Percentiles rank a stretch among this genome's conserved stretches.
Evolutionary conservation across 2,888 invertebrate species (phyloP).

Genomic region (Sarcophaga subvicina): DNA sequence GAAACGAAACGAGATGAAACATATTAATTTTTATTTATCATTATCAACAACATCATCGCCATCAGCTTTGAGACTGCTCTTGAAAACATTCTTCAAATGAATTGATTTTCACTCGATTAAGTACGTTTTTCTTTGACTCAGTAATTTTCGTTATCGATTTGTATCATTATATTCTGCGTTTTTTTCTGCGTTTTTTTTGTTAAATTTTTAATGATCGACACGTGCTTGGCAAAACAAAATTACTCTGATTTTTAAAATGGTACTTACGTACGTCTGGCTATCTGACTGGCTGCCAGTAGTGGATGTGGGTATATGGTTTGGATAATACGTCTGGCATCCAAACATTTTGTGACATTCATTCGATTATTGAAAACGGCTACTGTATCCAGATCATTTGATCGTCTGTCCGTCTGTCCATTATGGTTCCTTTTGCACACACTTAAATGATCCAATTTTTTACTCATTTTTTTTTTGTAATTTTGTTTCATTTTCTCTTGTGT

Average conservation of each 20-base stretch:
- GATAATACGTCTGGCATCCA: conserved; percentile 38
- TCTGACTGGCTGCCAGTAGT: background rate
- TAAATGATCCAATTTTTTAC: conserved; percentile 59
- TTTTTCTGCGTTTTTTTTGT: conserved; percentile 17
- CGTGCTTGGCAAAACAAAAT: conserved; percentile 68
- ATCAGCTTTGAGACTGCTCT: background rate
- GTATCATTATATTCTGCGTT: conserved; percentile 10
- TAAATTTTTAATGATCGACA: conserved; percentile 63
- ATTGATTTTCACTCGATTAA: conserved; percentile 65
- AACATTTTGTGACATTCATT: conserved; percentile 50
- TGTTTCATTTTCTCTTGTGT: conserved; percentile 27
- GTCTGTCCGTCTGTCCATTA: background rate
- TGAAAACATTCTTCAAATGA: conserved; percentile 51
- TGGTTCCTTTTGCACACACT: conserved; percentile 30
- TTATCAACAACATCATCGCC: background rate
- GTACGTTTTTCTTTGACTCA: background rate
- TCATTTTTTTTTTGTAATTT: background rate
- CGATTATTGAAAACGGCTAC: conserved; percentile 49
- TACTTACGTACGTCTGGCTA: background rate
- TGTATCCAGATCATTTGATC: background rate
- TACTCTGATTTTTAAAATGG: conserved; percentile 16
- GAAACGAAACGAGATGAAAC: conserved; percentile 16
- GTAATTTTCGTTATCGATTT: conserved; percentile 43
- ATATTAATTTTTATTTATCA: conserved; percentile 45
- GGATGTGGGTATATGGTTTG: conserved; percentile 22